Conservation (phyloP, 2,797 vertebrate species). For the Gambusia yucatana region DNA sequence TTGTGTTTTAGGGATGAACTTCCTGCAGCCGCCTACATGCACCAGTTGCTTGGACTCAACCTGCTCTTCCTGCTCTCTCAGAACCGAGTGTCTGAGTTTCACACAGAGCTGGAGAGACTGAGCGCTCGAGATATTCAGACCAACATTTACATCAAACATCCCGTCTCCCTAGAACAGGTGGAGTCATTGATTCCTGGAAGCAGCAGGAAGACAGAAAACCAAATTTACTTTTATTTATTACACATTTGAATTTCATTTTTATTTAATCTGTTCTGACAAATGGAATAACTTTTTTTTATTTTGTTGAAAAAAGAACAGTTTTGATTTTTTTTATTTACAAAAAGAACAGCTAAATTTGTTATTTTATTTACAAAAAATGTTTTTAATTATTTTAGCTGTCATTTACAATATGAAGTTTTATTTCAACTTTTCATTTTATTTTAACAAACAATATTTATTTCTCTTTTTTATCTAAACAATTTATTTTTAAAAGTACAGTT, state of each 20-base stretch:
- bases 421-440: too few species aligned
- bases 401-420: too few species aligned
- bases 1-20: conserved; percentile 85
- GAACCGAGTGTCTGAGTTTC: conserved; percentile 96
- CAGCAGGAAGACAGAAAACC: neutral
- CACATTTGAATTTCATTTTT: neutral
- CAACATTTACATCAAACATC: conserved; percentile 95
- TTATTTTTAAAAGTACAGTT: too few species aligned
- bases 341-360: neutral
- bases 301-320: neutral
- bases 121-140: conserved; percentile 92
- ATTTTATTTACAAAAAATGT: neutral
- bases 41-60: conserved; percentile 93
- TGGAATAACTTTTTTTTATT: neutral
- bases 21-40: conserved; percentile 91
- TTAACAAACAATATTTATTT: too few species aligned
- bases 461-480: too few species aligned
- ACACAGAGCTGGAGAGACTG: conserved; percentile 93
- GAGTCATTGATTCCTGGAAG: neutral
- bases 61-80: conserved; percentile 96
- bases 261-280: neutral
- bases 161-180: conserved; percentile 94
- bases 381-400: too few species aligned
- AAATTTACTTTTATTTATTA: neutral
- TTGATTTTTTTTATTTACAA: neutral